Conservation (phyloP, 2,888 invertebrate genomes). For the Tethea ocularis region DNA sequence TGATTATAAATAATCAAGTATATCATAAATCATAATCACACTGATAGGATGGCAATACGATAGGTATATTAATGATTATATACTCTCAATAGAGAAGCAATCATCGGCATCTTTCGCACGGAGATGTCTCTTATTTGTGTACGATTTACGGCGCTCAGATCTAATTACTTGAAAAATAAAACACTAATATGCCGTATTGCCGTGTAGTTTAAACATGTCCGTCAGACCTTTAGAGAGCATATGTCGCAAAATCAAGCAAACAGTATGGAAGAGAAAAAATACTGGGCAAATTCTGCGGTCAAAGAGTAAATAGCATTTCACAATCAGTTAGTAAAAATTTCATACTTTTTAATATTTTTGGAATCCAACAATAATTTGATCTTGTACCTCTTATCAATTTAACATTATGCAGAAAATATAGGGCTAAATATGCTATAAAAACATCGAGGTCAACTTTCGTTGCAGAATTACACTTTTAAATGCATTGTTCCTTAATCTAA, state of each 20-base stretch:
- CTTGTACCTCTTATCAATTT: not conserved
- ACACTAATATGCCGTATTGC: no score
- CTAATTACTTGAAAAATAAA: no score
- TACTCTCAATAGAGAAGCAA: not conserved
- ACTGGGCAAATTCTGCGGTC: not conserved
- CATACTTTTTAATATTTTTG: not conserved
- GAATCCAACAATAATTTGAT: not conserved
- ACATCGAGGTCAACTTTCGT: slow-evolving; percentile 36
- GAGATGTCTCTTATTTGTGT: no score
- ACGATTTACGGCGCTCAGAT: no score
- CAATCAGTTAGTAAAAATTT: not conserved
- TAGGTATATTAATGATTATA: not conserved
- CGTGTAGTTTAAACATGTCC: no score
- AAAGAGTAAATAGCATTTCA: not conserved
- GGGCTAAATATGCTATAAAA: slow-evolving; percentile 13
- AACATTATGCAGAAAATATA: not conserved
- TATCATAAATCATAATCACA: no score
- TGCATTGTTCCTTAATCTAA: slow-evolving; percentile 61
- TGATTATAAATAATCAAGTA: no score
- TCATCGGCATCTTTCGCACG: no score
- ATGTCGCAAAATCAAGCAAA: not conserved
- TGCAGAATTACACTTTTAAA: slow-evolving; percentile 55
- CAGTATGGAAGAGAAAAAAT: not conserved
- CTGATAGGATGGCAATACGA: not conserved
- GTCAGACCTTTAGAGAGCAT: not conserved